Conservation (phyloP, 2,797 vertebrate genomes). For the Sandelia bainsii region DNA sequence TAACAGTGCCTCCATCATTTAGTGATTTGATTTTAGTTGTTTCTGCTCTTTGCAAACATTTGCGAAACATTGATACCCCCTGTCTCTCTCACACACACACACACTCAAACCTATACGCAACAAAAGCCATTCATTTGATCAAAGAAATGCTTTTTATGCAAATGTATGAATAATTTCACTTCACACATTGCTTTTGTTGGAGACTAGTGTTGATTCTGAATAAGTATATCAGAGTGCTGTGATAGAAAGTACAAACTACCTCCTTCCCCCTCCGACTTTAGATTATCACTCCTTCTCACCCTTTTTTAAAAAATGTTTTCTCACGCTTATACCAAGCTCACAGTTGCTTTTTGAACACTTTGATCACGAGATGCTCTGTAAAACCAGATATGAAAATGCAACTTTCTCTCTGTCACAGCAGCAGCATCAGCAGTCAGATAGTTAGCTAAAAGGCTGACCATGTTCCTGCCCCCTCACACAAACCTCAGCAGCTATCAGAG, state of each 20-base stretch:
- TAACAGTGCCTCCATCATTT: not conserved
- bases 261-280: slow-evolving; percentile 44
- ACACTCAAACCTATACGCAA: not conserved
- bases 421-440: slow-evolving; percentile 67
- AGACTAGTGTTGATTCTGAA: slow-evolving; percentile 37
- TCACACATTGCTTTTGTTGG: slow-evolving; percentile 46
- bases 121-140: slow-evolving; percentile 67
- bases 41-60: slow-evolving; percentile 21
- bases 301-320: slow-evolving; percentile 17
- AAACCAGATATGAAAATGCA: slow-evolving; percentile 48
- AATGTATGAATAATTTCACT: slow-evolving; percentile 62
- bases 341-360: slow-evolving; percentile 71
- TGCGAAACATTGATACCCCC: slow-evolving; percentile 13
- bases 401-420: slow-evolving; percentile 64
- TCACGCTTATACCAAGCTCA: slow-evolving; percentile 60
- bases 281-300: slow-evolving; percentile 34
- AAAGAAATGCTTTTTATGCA: slow-evolving; percentile 68
- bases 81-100: not conserved
- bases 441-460: slow-evolving; percentile 42
- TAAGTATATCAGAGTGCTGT: slow-evolving; percentile 53
- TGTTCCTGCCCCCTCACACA: slow-evolving; percentile 53
- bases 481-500: slow-evolving; percentile 48
- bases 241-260: slow-evolving; percentile 63
- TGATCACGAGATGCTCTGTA: slow-evolving; percentile 59
- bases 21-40: slow-evolving; percentile 16